Percentiles rank a stretch among this genome's conserved stretches.
Evolutionary conservation across 2,797 vertebrate species (phyloP).

Genomic region (Danio tinwini): DNA sequence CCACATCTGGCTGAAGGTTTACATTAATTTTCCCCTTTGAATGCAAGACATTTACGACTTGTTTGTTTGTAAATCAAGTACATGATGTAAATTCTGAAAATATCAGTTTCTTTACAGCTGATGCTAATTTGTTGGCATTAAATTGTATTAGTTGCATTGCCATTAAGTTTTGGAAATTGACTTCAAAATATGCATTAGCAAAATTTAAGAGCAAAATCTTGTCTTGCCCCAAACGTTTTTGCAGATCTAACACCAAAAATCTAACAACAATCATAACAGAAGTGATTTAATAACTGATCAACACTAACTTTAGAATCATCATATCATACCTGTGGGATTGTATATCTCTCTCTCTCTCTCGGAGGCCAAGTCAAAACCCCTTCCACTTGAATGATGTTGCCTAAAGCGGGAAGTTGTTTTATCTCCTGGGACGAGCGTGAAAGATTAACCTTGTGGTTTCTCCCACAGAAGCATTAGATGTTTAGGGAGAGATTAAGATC

Average conservation of each 20-base stretch:
- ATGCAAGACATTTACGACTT: background rate
- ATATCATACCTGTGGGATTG: constrained; percentile 73
- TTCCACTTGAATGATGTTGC: constrained; percentile 65
- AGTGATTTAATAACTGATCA: background rate
- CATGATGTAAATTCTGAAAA: background rate
- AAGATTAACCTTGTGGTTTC: constrained; percentile 65
- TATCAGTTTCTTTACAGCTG: background rate
- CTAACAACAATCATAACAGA: background rate
- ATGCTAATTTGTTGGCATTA: background rate
- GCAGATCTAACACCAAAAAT: background rate
- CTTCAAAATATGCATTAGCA: background rate
- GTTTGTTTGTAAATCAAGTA: background rate
- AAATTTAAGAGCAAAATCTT: too few species aligned
- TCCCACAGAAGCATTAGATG: constrained; percentile 62
- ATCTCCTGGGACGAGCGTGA: constrained; percentile 58
- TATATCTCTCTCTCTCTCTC: constrained; percentile 46
- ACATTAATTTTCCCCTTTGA: background rate
- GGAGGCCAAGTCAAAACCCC: constrained; percentile 64
- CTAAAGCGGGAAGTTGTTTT: constrained; percentile 33
- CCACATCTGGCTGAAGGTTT: background rate
- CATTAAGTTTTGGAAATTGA: background rate
- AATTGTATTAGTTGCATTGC: background rate
- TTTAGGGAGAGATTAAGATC: constrained; percentile 67
- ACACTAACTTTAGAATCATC: constrained; percentile 24
- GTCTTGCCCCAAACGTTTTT: too few species aligned